Evolutionary conservation across 2,888 invertebrate genomes (phyloP).

Genomic region (Mesochorus sp.): DNA sequence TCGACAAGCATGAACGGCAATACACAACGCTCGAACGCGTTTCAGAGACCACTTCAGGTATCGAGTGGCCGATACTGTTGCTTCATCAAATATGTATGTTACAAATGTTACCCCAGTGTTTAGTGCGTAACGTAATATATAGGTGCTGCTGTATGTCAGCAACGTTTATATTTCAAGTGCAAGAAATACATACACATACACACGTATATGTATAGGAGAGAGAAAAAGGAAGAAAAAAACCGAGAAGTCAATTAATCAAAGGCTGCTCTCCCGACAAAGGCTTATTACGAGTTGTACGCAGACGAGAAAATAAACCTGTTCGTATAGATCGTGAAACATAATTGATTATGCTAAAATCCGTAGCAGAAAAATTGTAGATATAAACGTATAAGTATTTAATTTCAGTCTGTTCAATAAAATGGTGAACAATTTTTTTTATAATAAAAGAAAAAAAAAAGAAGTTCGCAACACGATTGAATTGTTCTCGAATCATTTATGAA

Average conservation of each 20-base stretch:
- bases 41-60: constrained; percentile 30
- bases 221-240: background rate
- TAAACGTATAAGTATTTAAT: too few relatives aligned
- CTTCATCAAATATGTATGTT: constrained; percentile 4
- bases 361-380: too few relatives aligned
- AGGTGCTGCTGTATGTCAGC: background rate
- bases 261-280: background rate
- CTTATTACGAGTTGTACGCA: constrained; percentile 26
- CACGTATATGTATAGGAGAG: background rate
- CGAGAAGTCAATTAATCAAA: constrained; percentile 14
- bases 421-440: too few relatives aligned
- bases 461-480: too few relatives aligned
- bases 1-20: background rate
- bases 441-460: too few relatives aligned
- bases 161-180: background rate
- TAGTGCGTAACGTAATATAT: too few relatives aligned
- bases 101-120: too few relatives aligned
- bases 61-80: constrained; percentile 49
- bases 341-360: constrained; percentile 14
- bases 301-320: constrained; percentile 4
- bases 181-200: background rate
- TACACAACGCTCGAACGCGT: constrained; percentile 26
- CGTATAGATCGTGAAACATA: background rate
- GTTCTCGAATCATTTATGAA: too few relatives aligned
- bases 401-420: too few relatives aligned